Evolutionary conservation across 2,113 vertebrate genomes (phyloP).

Genomic region (Semicossyphus pulcher): DNA sequence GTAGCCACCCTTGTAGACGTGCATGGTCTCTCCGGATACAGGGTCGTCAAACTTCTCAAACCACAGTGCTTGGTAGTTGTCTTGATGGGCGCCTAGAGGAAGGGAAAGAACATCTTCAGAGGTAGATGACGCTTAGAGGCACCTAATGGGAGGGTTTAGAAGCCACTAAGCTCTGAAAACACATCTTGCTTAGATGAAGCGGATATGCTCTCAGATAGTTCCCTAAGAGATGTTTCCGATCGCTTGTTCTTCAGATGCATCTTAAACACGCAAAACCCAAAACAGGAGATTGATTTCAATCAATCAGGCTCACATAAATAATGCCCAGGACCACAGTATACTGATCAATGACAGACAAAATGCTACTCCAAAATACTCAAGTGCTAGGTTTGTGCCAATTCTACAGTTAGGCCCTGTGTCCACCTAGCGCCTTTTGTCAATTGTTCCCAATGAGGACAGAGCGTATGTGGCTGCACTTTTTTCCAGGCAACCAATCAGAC

Average conservation of each 20-base stretch:
- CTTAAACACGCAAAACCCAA: neutral
- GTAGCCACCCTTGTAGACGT: constrained; percentile 94
- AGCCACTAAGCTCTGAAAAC: constrained; percentile 16
- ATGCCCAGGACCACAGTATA: neutral
- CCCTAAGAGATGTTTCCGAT: neutral
- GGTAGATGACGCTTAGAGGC: neutral
- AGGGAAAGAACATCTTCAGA: neutral
- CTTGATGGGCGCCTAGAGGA: constrained; percentile 83
- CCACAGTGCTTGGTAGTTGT: constrained; percentile 92
- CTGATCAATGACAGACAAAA: constrained; percentile 11
- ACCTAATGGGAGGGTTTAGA: neutral
- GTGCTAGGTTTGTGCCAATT: neutral
- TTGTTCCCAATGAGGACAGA: too few species aligned
- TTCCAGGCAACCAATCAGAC: too few species aligned
- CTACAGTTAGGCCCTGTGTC: too few species aligned
- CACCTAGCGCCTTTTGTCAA: too few species aligned
- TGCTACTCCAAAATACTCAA: constrained; percentile 5
- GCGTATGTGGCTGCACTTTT: too few species aligned
- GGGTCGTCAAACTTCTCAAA: constrained; percentile 91
- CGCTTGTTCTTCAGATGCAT: neutral
- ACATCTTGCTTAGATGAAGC: constrained; percentile 7
- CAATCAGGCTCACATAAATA: too few species aligned
- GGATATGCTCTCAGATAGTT: neutral
- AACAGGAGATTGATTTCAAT: neutral
- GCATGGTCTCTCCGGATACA: constrained; percentile 87